Evolutionary conservation across 30 jellyfish, hydroid and myxozoan species (phyloP).

Genomic region (Aurelia aurita): DNA sequence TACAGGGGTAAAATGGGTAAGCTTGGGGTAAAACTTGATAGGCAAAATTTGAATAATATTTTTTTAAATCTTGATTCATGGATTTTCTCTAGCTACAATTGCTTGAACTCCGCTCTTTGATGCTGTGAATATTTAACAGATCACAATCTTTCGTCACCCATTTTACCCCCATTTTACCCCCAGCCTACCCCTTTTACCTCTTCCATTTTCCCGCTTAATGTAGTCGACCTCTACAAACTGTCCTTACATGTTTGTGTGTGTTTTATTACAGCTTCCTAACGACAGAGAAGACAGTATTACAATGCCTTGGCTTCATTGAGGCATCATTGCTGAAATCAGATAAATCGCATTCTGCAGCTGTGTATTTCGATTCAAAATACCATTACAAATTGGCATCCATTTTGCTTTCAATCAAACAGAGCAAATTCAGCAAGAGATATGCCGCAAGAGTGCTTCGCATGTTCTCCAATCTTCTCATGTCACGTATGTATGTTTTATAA

Average conservation of each 20-base stretch:
- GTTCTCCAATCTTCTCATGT: slow-evolving; percentile 45
- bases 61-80: too few relatives aligned
- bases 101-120: too few relatives aligned
- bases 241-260: neutral
- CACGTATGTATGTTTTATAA: slow-evolving; percentile 21
- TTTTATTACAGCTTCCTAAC: slow-evolving; percentile 44
- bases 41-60: too few relatives aligned
- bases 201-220: too few relatives aligned
- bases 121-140: too few relatives aligned
- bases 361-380: slow-evolving; percentile 45
- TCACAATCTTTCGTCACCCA: too few relatives aligned
- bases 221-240: neutral
- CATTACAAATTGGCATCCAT: slow-evolving; percentile 57
- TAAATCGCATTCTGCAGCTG: slow-evolving; percentile 46
- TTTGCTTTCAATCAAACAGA: slow-evolving; percentile 42
- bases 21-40: too few relatives aligned
- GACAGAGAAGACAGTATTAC: slow-evolving; percentile 56
- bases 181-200: too few relatives aligned
- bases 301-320: slow-evolving; percentile 56
- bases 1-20: too few relatives aligned
- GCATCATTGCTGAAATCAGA: slow-evolving; percentile 46
- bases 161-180: too few relatives aligned
- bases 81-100: too few relatives aligned
- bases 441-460: slow-evolving; percentile 51
- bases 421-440: slow-evolving; percentile 55